A percentile compares a stretch with the other conserved stretches of the same genome.
Conservation (phyloP, 30 jellyfish, hydroid and myxozoan species). For the Pseudorhiza aurosa region DNA sequence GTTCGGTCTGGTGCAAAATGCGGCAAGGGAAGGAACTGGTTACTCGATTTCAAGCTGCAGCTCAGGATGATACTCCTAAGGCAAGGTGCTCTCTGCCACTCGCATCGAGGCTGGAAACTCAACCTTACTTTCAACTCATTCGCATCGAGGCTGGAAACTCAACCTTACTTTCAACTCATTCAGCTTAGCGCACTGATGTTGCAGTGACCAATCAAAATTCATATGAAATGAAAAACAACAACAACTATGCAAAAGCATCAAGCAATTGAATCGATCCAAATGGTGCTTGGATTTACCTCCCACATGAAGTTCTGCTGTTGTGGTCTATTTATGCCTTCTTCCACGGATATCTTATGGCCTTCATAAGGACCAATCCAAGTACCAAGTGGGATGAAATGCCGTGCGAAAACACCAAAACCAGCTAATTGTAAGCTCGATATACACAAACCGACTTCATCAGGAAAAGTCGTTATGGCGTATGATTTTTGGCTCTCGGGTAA, state of each 20-base stretch:
- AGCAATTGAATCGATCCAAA: background rate
- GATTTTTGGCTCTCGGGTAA: conserved; percentile 83
- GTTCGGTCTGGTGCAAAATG: too few relatives aligned
- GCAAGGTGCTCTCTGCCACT: too few relatives aligned
- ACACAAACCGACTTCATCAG: conserved; percentile 98
- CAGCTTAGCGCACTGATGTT: background rate
- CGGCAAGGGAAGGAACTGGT: too few relatives aligned
- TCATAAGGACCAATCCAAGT: conserved; percentile 99
- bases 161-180: too few relatives aligned
- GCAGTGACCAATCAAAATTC: background rate
- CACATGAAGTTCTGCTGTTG: conserved; percentile 87
- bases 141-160: too few relatives aligned
- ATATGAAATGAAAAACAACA: too few relatives aligned
- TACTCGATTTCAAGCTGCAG: too few relatives aligned
- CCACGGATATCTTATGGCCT: conserved; percentile 87
- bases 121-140: too few relatives aligned
- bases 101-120: too few relatives aligned
- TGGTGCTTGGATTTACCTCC: too few relatives aligned
- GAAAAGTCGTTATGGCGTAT: conserved; percentile 95
- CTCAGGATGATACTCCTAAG: too few relatives aligned
- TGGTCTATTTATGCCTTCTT: conserved; percentile 87
- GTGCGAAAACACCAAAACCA: conserved; percentile 98
- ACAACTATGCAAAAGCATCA: background rate
- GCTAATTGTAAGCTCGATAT: conserved; percentile 90
- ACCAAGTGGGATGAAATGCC: conserved; percentile 92